Evolutionary conservation across 2,797 vertebrate species (phyloP), one percentile per base, ranked within the genome.

Genomic region (Xiphophorus birchmanni): DNA sequence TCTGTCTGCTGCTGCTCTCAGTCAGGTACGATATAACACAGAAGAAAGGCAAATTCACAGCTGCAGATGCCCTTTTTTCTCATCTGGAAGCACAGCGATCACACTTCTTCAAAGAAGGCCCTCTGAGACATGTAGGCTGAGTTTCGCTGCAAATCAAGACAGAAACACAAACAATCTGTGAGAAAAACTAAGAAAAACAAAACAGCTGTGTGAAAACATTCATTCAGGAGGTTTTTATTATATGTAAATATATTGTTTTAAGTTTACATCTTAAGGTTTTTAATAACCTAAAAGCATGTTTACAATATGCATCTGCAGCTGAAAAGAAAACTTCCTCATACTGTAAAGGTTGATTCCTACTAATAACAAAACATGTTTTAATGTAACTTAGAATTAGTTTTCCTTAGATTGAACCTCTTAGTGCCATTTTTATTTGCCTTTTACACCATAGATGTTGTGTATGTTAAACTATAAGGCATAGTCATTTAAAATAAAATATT

Each of bases 101-200:
- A 97, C 87, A 97, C 96, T 87, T 97, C 96, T 90, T 97, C 96
- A 77, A 96, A 96, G 90, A 86, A 96, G 77, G 95, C 94, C 96
- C 96, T 96, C 89, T 96, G 96, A 91, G 94, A 93, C 96, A 96
- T 96, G 92, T 96, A 96, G 2, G 96, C 95, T 2, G 96, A 96
- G 90, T 96, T 96, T 75, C 96, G 92, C 96, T 96, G 93, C 45
- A 94, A 93, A 78, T 87, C 73, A 87, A 74, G 56, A 87, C 6
- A 73, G 40, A 73, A 37, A 35, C 0, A 47, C 35, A n/a, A 79
- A 40, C 73, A 47, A 40, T 72, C 7, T 76, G 42, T 76, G 12
- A n/a, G 4, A 35, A 32, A 65, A 11, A 42, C 17, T 21, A 2
- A 60, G 12, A 29, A 17, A 42, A 37, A 7, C 0, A 1, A 71